Evolutionary conservation across 2,888 invertebrate genomes (phyloP).

Genomic region (Noctuana brunneofusca): DNA sequence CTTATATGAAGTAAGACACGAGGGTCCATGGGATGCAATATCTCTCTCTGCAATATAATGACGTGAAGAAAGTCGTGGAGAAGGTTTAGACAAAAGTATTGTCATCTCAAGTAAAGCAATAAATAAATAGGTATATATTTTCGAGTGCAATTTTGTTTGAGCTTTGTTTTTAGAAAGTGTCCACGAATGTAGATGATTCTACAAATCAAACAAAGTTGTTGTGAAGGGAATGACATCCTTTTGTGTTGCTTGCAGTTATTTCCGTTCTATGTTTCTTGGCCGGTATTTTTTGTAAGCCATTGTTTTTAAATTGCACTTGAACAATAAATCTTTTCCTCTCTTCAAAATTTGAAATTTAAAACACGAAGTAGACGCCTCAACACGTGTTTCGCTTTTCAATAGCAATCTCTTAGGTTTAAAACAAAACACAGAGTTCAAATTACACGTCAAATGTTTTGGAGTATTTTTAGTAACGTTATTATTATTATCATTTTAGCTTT

Average conservation of each 20-base stretch:
- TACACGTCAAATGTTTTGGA: neutral
- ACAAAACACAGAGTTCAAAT: constrained; percentile 13
- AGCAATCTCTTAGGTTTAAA: constrained; percentile 6
- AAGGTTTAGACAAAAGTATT: too few species aligned
- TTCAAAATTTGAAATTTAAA: constrained; percentile 24
- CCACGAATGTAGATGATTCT: constrained; percentile 9
- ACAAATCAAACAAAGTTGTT: constrained; percentile 4
- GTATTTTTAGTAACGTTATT: neutral
- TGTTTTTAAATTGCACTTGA: constrained; percentile 29
- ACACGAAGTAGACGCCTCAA: constrained; percentile 7
- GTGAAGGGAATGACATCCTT: constrained; percentile 19
- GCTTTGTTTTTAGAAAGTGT: neutral
- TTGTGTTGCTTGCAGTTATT: constrained; percentile 24
- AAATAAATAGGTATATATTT: neutral
- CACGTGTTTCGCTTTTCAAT: constrained; percentile 35
- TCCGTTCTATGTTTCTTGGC: constrained; percentile 22
- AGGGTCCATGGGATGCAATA: too few species aligned
- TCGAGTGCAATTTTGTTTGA: neutral
- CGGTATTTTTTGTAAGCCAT: constrained; percentile 25
- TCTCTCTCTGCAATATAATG: too few species aligned
- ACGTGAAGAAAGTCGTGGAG: too few species aligned
- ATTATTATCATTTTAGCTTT: too few species aligned
- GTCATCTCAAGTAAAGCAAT: too few species aligned
- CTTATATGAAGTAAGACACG: too few species aligned
- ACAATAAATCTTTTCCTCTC: constrained; percentile 25